Evolutionary conservation across 2,113 vertebrate species (phyloP), one percentile per base, ranked within the genome.

Genomic region (Oryzias curvinotus): DNA sequence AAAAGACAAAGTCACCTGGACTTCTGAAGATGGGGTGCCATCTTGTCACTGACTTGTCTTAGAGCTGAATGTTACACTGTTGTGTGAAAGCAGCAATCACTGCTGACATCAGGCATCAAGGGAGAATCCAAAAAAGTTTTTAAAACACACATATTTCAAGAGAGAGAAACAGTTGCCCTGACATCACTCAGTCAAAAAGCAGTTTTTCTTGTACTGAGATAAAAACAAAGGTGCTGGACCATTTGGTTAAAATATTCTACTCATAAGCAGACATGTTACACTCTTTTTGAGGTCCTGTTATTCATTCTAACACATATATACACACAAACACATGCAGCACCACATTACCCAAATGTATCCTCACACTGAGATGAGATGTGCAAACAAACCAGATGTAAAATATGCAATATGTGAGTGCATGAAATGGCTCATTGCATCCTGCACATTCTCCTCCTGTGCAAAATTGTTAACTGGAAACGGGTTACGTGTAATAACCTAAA

Each of bases 181-280:
- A 12, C 2, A 23, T 36, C 36, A 36, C 36, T 36, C 8, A 10
- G 8, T 36, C 30, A 23, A 23, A 3, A 23, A 23, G 21, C 21
- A 36, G 30, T 36, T 36, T 36, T 36, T 36, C 36, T 36, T 36
- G 36, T 36, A 36, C 8, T 36, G 36, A 10, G 36, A 36, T 10
- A 3, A 23, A 36, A 8, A 36, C 36, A 36, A 12, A 36, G 10
- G 36, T 36, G 10, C 21, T 23, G 21, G 21, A 23, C 21, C 21
- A 23, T 36, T 36, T 36, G 8, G 1, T 2, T 0, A 13, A 36
- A 89, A 47, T 91, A 71, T 92, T 92, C 56, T 94, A 90, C 78
- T 95, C 92, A 65, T 93, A 82, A 0, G 88, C 46, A 7, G 25
- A 17, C 90, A 68, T 94, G 80, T 13, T 82, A 77, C 3, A 93